phyloP scores from a whole-genome alignment of 2,888 invertebrate species.

The Ceraclea dissimilis region DNA sequence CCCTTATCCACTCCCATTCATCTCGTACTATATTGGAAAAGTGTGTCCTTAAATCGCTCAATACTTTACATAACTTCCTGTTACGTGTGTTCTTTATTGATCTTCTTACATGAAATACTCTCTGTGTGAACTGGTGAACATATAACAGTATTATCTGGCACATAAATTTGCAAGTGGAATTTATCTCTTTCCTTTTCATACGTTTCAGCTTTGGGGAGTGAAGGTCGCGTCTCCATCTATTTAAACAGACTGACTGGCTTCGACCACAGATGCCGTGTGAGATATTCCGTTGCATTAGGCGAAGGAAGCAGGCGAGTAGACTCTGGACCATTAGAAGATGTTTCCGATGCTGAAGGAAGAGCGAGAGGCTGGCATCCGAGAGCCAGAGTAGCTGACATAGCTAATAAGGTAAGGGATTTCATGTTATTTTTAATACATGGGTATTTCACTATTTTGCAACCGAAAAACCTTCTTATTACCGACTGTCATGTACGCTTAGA shows the following conservation, averaged over 20 bases:
- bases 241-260: slow-evolving; percentile 71
- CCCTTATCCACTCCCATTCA: too few relatives aligned
- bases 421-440: background rate
- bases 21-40: too few relatives aligned
- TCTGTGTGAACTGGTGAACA: too few relatives aligned
- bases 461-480: too few relatives aligned
- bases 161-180: too few relatives aligned
- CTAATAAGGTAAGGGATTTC: slow-evolving; percentile 41
- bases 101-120: too few relatives aligned
- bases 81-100: too few relatives aligned
- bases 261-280: slow-evolving; percentile 69
- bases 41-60: too few relatives aligned
- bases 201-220: slow-evolving; percentile 31
- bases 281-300: slow-evolving; percentile 61
- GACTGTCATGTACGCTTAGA: too few relatives aligned
- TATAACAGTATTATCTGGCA: too few relatives aligned
- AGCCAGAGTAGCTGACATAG: slow-evolving; percentile 49
- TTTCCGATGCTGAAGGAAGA: slow-evolving; percentile 62
- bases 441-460: too few relatives aligned
- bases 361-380: slow-evolving; percentile 65
- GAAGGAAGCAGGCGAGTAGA: slow-evolving; percentile 60
- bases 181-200: background rate
- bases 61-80: too few relatives aligned
- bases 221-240: slow-evolving; percentile 47
- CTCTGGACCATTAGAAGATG: slow-evolving; percentile 62